Conservation (phyloP, 1,140 invertebrate genomes). For the Wiebesia pumilae region DNA sequence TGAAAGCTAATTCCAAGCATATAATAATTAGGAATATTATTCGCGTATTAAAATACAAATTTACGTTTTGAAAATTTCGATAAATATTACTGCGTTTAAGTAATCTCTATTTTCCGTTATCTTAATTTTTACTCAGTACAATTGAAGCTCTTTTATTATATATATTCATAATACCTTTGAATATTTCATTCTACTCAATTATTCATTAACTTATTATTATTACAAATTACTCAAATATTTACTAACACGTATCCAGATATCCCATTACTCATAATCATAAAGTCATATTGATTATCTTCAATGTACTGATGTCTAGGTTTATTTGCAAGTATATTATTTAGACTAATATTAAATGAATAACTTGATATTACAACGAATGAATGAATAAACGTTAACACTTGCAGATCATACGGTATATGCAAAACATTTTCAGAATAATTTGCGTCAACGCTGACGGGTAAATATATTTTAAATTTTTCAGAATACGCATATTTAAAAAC, state of each 20-base stretch:
- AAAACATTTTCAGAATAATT: background rate
- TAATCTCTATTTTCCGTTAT: too few relatives aligned
- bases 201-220: too few relatives aligned
- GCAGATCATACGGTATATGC: background rate
- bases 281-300: background rate
- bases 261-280: background rate
- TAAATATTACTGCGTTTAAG: too few relatives aligned
- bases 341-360: background rate
- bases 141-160: too few relatives aligned
- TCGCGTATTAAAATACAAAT: too few relatives aligned
- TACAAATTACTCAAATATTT: too few relatives aligned
- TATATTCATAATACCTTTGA: background rate
- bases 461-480: background rate
- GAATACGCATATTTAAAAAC: background rate
- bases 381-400: background rate
- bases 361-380: background rate
- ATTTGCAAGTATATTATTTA: background rate
- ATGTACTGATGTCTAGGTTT: background rate
- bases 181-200: background rate
- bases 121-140: too few relatives aligned
- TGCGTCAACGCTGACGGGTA: background rate
- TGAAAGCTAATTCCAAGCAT: too few relatives aligned
- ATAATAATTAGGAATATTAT: too few relatives aligned
- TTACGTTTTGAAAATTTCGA: too few relatives aligned
- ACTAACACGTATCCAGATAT: background rate